Conservation (phyloP, 1,140 invertebrate species). For the Nephila pilipes region DNA sequence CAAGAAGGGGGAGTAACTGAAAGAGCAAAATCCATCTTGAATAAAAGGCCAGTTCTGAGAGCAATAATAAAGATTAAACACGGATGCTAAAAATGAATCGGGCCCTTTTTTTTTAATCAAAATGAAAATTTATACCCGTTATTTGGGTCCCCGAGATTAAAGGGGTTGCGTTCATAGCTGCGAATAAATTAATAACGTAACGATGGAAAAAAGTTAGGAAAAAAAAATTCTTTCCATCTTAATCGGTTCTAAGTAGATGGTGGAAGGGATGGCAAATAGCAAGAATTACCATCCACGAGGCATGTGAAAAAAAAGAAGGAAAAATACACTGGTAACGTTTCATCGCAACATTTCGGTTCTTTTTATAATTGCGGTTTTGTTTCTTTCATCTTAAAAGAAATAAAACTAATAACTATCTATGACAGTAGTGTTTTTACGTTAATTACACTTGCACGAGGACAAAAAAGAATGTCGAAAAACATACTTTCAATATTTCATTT, state of each 20-base stretch:
- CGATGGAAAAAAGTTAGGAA: background rate
- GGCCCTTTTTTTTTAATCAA: background rate
- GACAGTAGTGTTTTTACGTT: conserved; percentile 44
- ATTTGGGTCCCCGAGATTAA: conserved; percentile 46
- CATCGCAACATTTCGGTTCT: background rate
- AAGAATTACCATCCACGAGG: conserved; percentile 9
- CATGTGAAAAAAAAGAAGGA: background rate
- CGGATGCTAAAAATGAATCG: conserved; percentile 54
- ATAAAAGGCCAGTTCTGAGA: background rate
- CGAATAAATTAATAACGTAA: conserved; percentile 53
- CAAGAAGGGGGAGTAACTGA: background rate
- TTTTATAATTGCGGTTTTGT: conserved; percentile 48
- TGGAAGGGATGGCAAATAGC: conserved; percentile 5
- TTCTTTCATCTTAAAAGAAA: conserved; percentile 12
- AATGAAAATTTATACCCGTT: conserved; percentile 57
- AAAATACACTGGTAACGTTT: background rate
- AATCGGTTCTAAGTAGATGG: conserved; percentile 42
- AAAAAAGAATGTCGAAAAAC: conserved; percentile 35
- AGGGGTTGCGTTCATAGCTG: conserved; percentile 11
- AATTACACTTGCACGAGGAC: conserved; percentile 11
- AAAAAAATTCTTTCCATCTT: conserved; percentile 4
- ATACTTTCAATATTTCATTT: background rate
- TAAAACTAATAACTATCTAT: conserved; percentile 56
- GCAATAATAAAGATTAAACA: conserved; percentile 55
- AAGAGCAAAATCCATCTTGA: conserved; percentile 3